These are phyloP conservation scores for Pteronotus mesoamericanus DNA, from an alignment of 2,797 vertebrate genomes.

Conservation along the genomic window DNA sequence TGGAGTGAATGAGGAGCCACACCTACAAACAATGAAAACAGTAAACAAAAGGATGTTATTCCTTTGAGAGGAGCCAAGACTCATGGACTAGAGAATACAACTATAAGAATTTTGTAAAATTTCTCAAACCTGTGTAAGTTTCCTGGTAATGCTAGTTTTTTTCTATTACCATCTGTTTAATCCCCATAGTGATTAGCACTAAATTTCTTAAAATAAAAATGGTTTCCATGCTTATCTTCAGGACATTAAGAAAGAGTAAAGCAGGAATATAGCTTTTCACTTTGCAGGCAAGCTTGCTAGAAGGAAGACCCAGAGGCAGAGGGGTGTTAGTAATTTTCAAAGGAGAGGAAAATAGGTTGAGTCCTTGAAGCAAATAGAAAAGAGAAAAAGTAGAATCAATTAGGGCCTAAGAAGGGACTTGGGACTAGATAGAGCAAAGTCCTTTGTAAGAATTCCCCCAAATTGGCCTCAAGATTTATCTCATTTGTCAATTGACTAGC, in stretches of 20 bases:
- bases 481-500: background rate
- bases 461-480: background rate
- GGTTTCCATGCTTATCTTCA: slow-evolving; percentile 20
- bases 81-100: background rate
- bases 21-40: background rate
- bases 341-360: background rate
- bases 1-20: background rate
- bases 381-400: background rate
- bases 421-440: background rate
- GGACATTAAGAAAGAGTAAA: slow-evolving; percentile 1
- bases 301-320: background rate
- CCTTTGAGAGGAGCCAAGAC: background rate
- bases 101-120: background rate
- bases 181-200: slow-evolving; percentile 42
- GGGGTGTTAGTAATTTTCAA: background rate
- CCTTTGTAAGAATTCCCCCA: background rate
- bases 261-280: background rate
- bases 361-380: background rate
- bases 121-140: slow-evolving; percentile 48
- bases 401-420: background rate
- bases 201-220: slow-evolving; percentile 61
- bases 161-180: slow-evolving; percentile 57
- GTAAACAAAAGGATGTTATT: background rate
- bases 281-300: background rate
- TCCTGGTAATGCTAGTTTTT: slow-evolving; percentile 54